Evolutionary conservation across 2,888 invertebrate species (phyloP).

Genomic region (Agriopis aurantiaria): DNA sequence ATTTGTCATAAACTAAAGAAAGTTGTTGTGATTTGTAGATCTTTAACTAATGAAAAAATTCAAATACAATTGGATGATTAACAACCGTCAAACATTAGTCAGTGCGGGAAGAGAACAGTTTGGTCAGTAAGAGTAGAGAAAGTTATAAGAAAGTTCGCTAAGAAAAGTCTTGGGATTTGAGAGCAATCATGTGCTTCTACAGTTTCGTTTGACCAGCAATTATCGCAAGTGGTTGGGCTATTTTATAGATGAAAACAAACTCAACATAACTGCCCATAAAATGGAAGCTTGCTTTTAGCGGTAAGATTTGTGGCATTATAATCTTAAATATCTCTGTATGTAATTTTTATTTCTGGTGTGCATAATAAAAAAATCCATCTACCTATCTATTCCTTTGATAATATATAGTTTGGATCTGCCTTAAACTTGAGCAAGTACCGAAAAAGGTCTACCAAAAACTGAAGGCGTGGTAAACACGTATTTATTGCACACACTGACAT

Average conservation of each 20-base stretch:
- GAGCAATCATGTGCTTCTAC: background rate
- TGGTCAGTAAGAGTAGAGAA: no score
- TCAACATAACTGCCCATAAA: background rate
- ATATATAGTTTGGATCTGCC: no score
- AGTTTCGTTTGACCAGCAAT: background rate
- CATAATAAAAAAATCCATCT: no score
- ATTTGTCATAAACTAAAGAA: conserved; percentile 25
- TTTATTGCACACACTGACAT: no score
- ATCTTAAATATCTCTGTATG: no score
- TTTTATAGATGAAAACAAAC: background rate
- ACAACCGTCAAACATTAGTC: background rate
- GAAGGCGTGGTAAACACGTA: no score
- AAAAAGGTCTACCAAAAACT: no score
- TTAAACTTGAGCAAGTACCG: no score
- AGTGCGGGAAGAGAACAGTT: background rate
- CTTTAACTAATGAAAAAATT: conserved; percentile 43
- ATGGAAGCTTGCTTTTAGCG: no score
- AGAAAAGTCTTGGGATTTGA: background rate
- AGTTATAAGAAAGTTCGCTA: no score
- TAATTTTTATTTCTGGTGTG: no score
- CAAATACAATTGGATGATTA: background rate
- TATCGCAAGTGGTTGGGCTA: background rate
- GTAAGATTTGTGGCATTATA: background rate
- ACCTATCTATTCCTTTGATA: no score
- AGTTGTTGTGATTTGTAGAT: conserved; percentile 53